These are phyloP conservation scores for Pristionchus maxplancki DNA, from an alignment of 2,888 invertebrate species.

Conservation along the genomic window DNA sequence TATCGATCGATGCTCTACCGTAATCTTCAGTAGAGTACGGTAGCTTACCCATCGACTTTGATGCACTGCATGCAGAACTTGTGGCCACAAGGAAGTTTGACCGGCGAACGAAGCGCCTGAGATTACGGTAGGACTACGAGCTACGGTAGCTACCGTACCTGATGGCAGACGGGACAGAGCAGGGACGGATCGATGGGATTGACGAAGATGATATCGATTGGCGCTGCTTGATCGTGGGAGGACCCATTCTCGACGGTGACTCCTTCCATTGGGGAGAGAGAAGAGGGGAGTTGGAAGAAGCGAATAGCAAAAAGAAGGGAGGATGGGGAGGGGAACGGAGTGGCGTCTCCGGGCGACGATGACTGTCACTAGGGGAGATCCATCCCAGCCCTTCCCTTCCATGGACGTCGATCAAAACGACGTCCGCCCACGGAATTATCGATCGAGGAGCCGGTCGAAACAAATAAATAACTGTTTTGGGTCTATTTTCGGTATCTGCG, in stretches of 20 bases:
- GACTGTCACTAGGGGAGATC: neutral
- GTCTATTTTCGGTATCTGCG: too few relatives aligned
- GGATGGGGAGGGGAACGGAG: constrained; percentile 10
- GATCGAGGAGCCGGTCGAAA: neutral
- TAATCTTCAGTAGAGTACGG: neutral
- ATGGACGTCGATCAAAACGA: neutral
- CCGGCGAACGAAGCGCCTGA: constrained; percentile 67
- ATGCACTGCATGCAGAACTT: constrained; percentile 65
- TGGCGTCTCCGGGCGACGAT: neutral
- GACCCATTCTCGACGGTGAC: neutral
- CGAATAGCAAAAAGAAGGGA: constrained; percentile 13
- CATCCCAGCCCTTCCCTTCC: neutral
- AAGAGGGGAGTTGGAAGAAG: constrained; percentile 22
- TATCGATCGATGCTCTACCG: neutral
- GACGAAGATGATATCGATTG: constrained; percentile 47
- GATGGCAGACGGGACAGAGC: constrained; percentile 46
- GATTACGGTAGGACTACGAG: neutral
- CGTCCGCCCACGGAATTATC: neutral
- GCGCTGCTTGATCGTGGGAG: neutral
- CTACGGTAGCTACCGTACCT: constrained; percentile 26
- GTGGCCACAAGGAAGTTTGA: constrained; percentile 66
- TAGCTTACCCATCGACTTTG: constrained; percentile 16
- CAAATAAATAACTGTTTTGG: neutral
- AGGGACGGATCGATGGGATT: constrained; percentile 48
- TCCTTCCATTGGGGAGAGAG: neutral